Base-by-base conservation (phyloP, 2,888 invertebrate species). In the Machimus rusticus region DNA sequence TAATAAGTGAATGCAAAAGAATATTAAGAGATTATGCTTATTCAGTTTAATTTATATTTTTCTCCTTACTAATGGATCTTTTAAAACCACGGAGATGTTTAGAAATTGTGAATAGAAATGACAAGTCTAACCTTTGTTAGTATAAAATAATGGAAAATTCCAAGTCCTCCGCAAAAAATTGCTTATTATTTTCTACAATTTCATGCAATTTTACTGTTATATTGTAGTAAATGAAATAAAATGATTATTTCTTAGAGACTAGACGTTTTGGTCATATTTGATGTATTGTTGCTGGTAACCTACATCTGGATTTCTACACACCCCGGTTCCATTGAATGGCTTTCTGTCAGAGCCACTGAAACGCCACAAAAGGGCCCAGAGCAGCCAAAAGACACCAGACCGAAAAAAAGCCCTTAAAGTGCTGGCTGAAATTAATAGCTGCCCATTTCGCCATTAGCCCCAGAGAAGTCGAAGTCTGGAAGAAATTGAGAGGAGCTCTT, bases 401-500 rank as follows among this genome's bases (percentile, higher is more conserved):
- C 55, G 23, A 81, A 34, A 46, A 37, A 51, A 81, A 81, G 39
- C 81, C 81, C 82, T 82, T 82, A 34, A 57, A 82, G 57, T 82
- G 37, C 66, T 39, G 55, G 46, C 46, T 51, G 51, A 82, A 82
- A 34, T 82, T 82, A 82, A 82, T 82, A 82, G 57, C 66, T 82
- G 57, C 28, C 34, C 57, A 82, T 82, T 82, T 76, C n/a, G 76
- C 76, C 76, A 82, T 82, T 34, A 34, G 81, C 12, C 51, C 28
- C 28, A 81, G 28, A 81, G 14, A 14, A 46, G 16, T 19, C 76
- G 78, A 43, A 78, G 51, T 16, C 51, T 79, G 79, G 28, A 81
- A 81, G 81, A 81, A 81, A 82, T 82, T 57, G 37, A 82, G 82
- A 82, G 82, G 51, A 55, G 51, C 82, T 82, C 82, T 82, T 82